Evolutionary conservation across 1,140 invertebrate genomes (phyloP), one percentile per base, ranked within the genome.

Genomic region (Hyles euphorbiae): DNA sequence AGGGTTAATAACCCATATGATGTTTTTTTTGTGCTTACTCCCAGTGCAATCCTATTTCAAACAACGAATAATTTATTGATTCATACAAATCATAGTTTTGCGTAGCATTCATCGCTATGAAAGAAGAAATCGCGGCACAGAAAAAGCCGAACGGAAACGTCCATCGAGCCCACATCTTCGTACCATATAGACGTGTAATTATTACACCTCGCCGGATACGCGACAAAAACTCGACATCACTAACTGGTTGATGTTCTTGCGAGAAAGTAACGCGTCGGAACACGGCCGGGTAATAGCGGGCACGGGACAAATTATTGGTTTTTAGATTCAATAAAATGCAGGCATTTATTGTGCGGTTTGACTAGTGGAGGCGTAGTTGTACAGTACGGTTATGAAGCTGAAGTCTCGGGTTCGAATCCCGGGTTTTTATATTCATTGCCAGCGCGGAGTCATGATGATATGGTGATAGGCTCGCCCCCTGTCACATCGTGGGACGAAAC

Each of bases 141-240:
- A 56, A 79, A 77, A 78, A 78, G 68, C 65, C 40, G 58, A 73
- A 59, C 72, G 80, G 78, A 83, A 72, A 74, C 68, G 73, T 74
- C 73, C 70, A 78, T 79, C 78, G 62, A 57, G 64, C 58, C 63
- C 62, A 54, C 65, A 56, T 66, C 63, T 56, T 56, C 60, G 56
- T 64, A 65, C 68, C 65, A 57, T 70, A 75, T 70, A 75, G 56
- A 68, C 65, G 70, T 74, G 64, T 71, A 74, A 83, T 83, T 80
- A 81, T 77, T 75, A 68, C 66, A 55, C 76, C 64, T 75, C 70
- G 60, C 74, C 80, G 78, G 78, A 81, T 78, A 73, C 70, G 63
- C 68, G 69, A 68, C 78, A 83, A 83, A 81, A 83, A 83, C 75
- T 74, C 57, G 71, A 71, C 54, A 53, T 34, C 50, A 57, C 64